A percentile compares a stretch with the other conserved stretches of the same genome.
Evolutionary conservation across 2,888 invertebrate species (phyloP).

Genomic region (Helleia helle): DNA sequence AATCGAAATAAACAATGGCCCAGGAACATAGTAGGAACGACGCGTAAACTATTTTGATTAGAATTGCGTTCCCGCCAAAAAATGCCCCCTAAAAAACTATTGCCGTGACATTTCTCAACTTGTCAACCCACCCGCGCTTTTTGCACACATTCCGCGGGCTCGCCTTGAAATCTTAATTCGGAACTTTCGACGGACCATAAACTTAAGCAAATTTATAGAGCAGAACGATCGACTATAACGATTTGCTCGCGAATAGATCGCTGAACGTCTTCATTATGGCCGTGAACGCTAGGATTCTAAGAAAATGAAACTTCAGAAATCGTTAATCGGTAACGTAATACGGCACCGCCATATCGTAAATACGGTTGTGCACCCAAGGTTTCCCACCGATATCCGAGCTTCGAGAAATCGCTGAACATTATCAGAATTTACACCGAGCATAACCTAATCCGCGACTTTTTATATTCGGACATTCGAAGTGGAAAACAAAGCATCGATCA

Average conservation of each 20-base stretch:
- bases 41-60: conserved; percentile 74
- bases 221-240: conserved; percentile 41
- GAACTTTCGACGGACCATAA: conserved; percentile 37
- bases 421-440: conserved; percentile 56
- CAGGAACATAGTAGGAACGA: conserved; percentile 31
- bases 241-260: conserved; percentile 38
- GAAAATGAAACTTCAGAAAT: conserved; percentile 35
- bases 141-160: conserved; percentile 51
- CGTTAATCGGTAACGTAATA: conserved; percentile 53
- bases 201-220: conserved; percentile 50
- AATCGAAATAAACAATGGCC: conserved; percentile 29
- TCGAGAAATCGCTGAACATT: conserved; percentile 50
- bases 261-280: conserved; percentile 53
- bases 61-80: conserved; percentile 65
- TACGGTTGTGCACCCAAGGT: conserved; percentile 47
- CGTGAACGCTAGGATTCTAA: conserved; percentile 10
- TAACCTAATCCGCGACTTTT: conserved; percentile 47
- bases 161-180: conserved; percentile 68
- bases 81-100: conserved; percentile 43
- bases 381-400: conserved; percentile 55
- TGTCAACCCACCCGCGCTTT: conserved; percentile 55
- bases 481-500: conserved; percentile 70
- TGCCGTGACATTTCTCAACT: conserved; percentile 61
- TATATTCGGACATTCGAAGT: conserved; percentile 53
- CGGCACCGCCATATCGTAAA: conserved; percentile 63